These are phyloP conservation scores for Apeltes quadracus DNA, from an alignment of 2,113 vertebrate species.

Conservation along the genomic window DNA sequence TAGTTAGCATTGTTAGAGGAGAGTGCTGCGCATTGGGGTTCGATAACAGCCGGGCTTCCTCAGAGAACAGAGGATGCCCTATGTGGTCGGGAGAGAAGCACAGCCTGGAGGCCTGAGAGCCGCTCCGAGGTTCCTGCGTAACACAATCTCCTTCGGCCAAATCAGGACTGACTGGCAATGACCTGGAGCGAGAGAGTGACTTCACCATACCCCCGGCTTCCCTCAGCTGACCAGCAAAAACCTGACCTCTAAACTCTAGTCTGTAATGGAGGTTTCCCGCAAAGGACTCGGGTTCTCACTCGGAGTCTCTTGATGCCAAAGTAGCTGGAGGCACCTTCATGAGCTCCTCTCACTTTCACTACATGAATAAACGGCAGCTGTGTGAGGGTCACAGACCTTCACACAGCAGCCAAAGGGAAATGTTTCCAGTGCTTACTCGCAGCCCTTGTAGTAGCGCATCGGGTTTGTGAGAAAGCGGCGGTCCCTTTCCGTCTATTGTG, in stretches of 20 bases:
- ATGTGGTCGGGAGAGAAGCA: constrained; percentile 57
- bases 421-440: constrained; percentile 59
- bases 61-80: constrained; percentile 66
- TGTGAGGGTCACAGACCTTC: constrained; percentile 64
- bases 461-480: constrained; percentile 55
- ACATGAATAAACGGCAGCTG: constrained; percentile 50
- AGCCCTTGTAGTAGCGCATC: constrained; percentile 30
- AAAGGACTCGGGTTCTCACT: constrained; percentile 48
- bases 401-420: constrained; percentile 29
- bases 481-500: constrained; percentile 72
- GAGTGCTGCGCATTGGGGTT: constrained; percentile 52
- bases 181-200: constrained; percentile 35
- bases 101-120: constrained; percentile 50
- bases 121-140: constrained; percentile 59
- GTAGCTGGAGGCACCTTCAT: constrained; percentile 54
- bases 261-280: constrained; percentile 65
- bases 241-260: constrained; percentile 49
- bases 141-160: constrained; percentile 54
- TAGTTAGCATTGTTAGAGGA: constrained; percentile 59
- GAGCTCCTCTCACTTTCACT: constrained; percentile 66
- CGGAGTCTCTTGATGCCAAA: constrained; percentile 44
- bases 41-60: constrained; percentile 68
- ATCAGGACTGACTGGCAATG: constrained; percentile 59
- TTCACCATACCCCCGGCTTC: constrained; percentile 50
- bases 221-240: constrained; percentile 63